phyloP scores from a whole-genome alignment of 2,888 invertebrate genomes.

The Ellobium chinense region DNA sequence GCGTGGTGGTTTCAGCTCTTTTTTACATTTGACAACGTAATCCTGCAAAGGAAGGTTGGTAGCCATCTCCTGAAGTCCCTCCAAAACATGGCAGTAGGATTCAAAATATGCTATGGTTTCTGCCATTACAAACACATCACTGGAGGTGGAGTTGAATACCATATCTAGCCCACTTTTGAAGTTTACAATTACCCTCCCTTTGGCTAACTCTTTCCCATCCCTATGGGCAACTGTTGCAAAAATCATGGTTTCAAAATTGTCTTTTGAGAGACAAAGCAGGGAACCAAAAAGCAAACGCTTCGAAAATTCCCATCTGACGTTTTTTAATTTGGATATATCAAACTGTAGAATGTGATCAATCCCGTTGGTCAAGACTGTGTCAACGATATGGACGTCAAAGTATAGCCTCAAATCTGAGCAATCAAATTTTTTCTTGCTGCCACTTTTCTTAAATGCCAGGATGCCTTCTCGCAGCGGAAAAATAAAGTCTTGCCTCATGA shows the following conservation, averaged over 20 bases:
- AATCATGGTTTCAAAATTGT: slow-evolving; percentile 85
- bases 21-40: slow-evolving; percentile 64
- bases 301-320: slow-evolving; percentile 12
- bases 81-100: slow-evolving; percentile 87
- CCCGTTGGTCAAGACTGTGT: slow-evolving; percentile 75
- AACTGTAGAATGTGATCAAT: slow-evolving; percentile 66
- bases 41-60: slow-evolving; percentile 47
- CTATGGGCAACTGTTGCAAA: slow-evolving; percentile 83
- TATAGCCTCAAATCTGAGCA: slow-evolving; percentile 54
- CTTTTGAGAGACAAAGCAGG: slow-evolving; percentile 79
- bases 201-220: slow-evolving; percentile 59
- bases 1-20: slow-evolving; percentile 56
- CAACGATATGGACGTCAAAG: slow-evolving; percentile 65
- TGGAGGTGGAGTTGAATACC: slow-evolving; percentile 43
- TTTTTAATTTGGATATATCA: slow-evolving; percentile 43
- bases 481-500: slow-evolving; percentile 90
- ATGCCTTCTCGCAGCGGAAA: slow-evolving; percentile 86
- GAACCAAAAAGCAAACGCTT: slow-evolving; percentile 24
- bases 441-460: slow-evolving; percentile 79
- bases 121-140: slow-evolving; percentile 82
- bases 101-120: slow-evolving; percentile 91
- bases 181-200: slow-evolving; percentile 65
- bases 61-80: slow-evolving; percentile 84
- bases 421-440: slow-evolving; percentile 1
- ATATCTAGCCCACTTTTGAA: slow-evolving; percentile 54